A percentile compares a stretch with the other conserved stretches of the same genome.
These are phyloP conservation scores for Gonatopus flavifemur DNA, from an alignment of 1,140 invertebrate species.

Conservation along the genomic window DNA sequence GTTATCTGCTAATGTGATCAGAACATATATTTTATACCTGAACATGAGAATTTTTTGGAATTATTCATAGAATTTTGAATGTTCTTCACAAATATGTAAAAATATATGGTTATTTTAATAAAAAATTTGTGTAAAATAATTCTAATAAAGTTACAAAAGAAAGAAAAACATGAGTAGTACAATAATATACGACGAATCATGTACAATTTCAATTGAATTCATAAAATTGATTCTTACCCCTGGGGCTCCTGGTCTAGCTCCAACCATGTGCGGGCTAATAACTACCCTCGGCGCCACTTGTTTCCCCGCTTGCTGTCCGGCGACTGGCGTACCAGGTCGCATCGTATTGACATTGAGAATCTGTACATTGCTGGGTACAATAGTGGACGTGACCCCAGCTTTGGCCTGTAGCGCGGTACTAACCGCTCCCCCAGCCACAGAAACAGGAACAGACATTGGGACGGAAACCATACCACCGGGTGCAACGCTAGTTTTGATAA, in stretches of 20 bases:
- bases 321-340: slow-evolving; percentile 68
- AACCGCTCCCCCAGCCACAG: slow-evolving; percentile 52
- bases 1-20: slow-evolving; percentile 74
- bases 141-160: neutral
- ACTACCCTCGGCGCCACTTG: slow-evolving; percentile 75
- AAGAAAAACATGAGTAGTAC: neutral
- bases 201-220: no score
- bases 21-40: no score
- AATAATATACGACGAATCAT: neutral
- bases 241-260: slow-evolving; percentile 74
- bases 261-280: slow-evolving; percentile 79
- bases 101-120: neutral
- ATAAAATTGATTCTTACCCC: slow-evolving; percentile 65
- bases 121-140: neutral
- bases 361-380: slow-evolving; percentile 75
- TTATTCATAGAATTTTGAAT: neutral
- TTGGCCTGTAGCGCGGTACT: slow-evolving; percentile 60
- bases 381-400: slow-evolving; percentile 60
- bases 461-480: slow-evolving; percentile 67
- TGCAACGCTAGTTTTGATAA: slow-evolving; percentile 69
- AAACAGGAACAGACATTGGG: slow-evolving; percentile 68
- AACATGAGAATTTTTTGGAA: no score
- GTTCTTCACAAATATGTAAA: neutral
- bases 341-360: slow-evolving; percentile 78
- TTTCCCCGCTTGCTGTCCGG: slow-evolving; percentile 73